Conservation (phyloP, 1,140 invertebrate species). For the Atopsyche davidsoni region DNA sequence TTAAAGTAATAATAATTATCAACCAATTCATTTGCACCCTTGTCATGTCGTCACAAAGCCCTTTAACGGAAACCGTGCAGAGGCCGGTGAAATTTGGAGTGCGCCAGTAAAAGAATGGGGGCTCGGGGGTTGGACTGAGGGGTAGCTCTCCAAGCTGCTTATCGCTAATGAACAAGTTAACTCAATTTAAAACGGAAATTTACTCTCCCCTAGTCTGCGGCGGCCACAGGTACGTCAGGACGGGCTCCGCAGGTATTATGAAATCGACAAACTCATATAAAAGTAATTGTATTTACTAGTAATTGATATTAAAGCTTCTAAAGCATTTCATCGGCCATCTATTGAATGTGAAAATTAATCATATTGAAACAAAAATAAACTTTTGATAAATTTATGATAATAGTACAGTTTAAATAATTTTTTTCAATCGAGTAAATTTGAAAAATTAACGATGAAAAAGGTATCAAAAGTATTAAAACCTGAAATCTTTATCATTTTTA, state of each 20-base stretch:
- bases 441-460: not conserved
- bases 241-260: constrained; percentile 14
- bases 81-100: not conserved
- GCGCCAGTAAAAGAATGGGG: constrained; percentile 3
- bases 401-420: too few species aligned
- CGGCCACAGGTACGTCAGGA: constrained; percentile 23
- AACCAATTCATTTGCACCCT: not conserved
- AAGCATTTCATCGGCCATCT: too few species aligned
- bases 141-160: constrained; percentile 23
- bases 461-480: not conserved
- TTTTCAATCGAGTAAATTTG: too few species aligned
- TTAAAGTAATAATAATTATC: too few species aligned
- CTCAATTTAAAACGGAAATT: constrained; percentile 31
- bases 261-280: too few species aligned
- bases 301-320: too few species aligned
- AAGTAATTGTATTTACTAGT: too few species aligned
- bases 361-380: too few species aligned
- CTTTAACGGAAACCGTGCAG: not conserved
- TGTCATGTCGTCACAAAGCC: not conserved
- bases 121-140: not conserved
- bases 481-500: not conserved
- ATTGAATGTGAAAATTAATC: too few species aligned
- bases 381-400: too few species aligned
- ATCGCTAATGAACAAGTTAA: constrained; percentile 32
- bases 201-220: constrained; percentile 6